Conservation (phyloP, 2,797 vertebrate species). For the Stomatorhinus walkeri region DNA sequence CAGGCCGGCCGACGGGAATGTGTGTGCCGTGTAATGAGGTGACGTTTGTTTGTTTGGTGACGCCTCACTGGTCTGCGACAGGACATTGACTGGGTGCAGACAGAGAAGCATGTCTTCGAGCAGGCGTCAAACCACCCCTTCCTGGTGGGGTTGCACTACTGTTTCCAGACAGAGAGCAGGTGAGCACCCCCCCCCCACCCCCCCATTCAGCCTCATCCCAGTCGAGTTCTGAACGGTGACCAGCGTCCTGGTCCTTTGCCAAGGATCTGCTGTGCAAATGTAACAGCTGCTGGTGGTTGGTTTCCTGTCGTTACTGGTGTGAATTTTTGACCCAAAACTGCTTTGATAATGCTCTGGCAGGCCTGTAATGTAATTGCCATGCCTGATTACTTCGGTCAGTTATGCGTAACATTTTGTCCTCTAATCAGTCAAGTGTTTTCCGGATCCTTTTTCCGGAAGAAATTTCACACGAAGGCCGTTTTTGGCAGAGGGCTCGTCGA, state of each 20-base stretch:
- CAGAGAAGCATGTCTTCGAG: slow-evolving; percentile 97
- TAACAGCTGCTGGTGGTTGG: neutral
- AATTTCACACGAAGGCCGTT: neutral
- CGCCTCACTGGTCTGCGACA: slow-evolving; percentile 43
- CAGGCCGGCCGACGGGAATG: neutral
- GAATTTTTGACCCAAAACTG: neutral
- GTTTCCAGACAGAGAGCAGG: slow-evolving; percentile 99
- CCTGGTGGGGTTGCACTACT: slow-evolving; percentile 96
- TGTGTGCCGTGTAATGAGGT: neutral
- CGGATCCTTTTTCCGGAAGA: neutral
- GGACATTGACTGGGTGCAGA: slow-evolving; percentile 99
- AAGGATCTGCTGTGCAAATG: neutral
- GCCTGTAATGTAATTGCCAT: neutral
- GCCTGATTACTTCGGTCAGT: neutral
- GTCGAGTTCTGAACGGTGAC: neutral
- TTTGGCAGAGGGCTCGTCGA: neutral
- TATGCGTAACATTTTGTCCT: neutral
- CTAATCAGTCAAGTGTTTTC: neutral
- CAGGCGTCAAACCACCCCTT: slow-evolving; percentile 98
- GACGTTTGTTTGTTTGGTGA: neutral
- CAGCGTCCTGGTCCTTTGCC: neutral
- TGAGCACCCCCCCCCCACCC: slow-evolving; percentile 43
- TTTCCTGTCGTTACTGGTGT: neutral
- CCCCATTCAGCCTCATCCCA: neutral
- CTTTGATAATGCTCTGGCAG: neutral